phyloP scores from a whole-genome alignment of 1,140 invertebrate genomes.

The Meloidogyne chitwoodi region DNA sequence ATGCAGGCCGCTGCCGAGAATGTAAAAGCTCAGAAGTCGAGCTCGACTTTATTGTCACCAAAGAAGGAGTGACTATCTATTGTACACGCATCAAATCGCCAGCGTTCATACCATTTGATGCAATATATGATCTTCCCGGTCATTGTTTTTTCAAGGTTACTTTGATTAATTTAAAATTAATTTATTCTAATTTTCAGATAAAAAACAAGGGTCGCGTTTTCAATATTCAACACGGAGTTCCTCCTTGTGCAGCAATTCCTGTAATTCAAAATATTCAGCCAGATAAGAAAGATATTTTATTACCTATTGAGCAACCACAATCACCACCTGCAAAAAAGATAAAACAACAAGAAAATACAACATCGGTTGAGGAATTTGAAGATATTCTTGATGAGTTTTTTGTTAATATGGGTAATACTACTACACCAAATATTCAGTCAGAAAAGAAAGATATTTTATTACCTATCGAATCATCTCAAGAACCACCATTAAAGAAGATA shows the following conservation, averaged over 20 bases:
- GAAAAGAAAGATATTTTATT: background rate
- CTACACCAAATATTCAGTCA: background rate
- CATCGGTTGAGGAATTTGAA: no score
- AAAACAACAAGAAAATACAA: no score
- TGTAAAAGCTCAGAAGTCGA: background rate
- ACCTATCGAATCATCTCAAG: background rate
- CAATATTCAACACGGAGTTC: background rate
- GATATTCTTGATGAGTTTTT: no score
- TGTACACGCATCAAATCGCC: background rate
- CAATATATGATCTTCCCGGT: background rate
- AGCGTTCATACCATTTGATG: background rate
- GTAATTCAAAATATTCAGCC: background rate
- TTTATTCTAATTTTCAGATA: background rate
- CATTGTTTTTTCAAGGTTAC: background rate
- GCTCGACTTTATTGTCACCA: background rate
- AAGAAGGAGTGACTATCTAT: background rate
- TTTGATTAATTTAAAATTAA: background rate
- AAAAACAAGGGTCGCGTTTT: no score
- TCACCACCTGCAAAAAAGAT: no score
- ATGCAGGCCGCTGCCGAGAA: background rate
- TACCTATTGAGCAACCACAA: background rate
- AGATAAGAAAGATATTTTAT: background rate
- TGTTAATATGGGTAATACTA: no score
- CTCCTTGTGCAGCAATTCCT: background rate
- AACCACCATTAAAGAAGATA: background rate